Percentiles rank a stretch among this genome's conserved stretches.
Conservation (phyloP, 2,888 invertebrate species). For the Stenichneumon culpator region DNA sequence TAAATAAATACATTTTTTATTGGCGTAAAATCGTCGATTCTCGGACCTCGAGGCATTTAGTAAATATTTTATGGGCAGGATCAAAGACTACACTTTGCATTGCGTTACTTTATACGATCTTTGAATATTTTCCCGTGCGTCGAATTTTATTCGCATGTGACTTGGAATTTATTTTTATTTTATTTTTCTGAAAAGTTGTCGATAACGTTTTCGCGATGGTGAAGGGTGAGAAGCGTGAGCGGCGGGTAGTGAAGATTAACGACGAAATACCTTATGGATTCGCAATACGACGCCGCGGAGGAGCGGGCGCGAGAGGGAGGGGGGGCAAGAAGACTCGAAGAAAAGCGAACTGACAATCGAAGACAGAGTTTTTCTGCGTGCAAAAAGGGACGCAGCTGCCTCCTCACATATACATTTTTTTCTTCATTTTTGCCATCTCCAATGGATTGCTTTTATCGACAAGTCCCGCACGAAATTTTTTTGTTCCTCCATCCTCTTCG, state of each 20-base stretch:
- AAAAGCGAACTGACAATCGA: conserved; percentile 55
- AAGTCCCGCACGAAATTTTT: conserved; percentile 20
- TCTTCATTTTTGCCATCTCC: conserved; percentile 22
- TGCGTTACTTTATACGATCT: too few species aligned
- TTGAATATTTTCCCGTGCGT: background rate
- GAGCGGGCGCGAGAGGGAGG: background rate
- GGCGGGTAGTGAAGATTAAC: conserved; percentile 38
- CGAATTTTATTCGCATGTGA: background rate
- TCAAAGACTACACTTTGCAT: too few species aligned
- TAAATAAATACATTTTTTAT: too few species aligned
- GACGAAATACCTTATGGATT: conserved; percentile 47
- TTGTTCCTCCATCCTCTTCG: background rate
- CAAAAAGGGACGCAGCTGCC: conserved; percentile 43
- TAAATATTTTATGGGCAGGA: too few species aligned
- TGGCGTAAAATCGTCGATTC: too few species aligned
- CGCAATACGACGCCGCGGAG: conserved; percentile 3
- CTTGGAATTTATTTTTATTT: background rate
- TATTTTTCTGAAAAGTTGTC: background rate
- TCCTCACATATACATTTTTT: conserved; percentile 15
- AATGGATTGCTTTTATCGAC: conserved; percentile 60
- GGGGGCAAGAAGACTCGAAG: conserved; percentile 5
- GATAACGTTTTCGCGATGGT: background rate
- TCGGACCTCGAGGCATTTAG: too few species aligned
- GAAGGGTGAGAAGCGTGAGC: background rate
- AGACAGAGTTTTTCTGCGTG: conserved; percentile 32